Percentiles rank a stretch among this genome's conserved stretches.
These are phyloP conservation scores for Lamproptera curius DNA, from an alignment of 2,888 invertebrate species.

Conservation along the genomic window DNA sequence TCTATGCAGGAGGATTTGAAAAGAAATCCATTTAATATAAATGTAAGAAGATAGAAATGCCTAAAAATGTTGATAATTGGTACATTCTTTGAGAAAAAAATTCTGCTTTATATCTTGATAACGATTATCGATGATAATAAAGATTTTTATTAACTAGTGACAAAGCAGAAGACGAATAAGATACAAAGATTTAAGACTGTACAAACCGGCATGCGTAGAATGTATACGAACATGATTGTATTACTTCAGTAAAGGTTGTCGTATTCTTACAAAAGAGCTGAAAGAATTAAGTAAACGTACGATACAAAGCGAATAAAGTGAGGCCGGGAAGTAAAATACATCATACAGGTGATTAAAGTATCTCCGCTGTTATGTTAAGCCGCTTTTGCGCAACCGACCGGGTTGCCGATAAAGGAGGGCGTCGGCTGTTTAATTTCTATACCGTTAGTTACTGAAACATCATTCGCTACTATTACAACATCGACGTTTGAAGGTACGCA, in stretches of 20 bases:
- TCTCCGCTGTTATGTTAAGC: conserved; percentile 2
- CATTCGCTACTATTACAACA: conserved; percentile 12
- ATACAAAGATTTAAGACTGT: background rate
- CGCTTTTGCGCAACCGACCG: conserved; percentile 6
- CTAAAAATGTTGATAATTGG: too few species aligned
- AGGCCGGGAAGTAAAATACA: background rate
- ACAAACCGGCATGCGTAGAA: background rate
- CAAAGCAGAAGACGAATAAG: too few species aligned
- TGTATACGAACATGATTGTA: background rate
- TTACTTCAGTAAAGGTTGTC: background rate
- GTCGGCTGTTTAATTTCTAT: conserved; percentile 10
- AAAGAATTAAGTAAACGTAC: too few species aligned
- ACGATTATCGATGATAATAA: too few species aligned
- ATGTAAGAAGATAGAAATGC: too few species aligned
- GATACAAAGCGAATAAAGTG: too few species aligned
- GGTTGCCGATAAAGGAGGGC: conserved; percentile 7
- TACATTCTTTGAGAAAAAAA: too few species aligned
- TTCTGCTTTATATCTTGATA: too few species aligned
- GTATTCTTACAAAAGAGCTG: too few species aligned
- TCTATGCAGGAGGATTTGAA: too few species aligned
- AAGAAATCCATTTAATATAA: too few species aligned
- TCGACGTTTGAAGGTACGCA: conserved; percentile 5
- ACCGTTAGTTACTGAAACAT: conserved; percentile 9
- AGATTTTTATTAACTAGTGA: too few species aligned
- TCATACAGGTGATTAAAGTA: background rate